These are phyloP conservation scores for Melanotaenia nigrans DNA, from an alignment of 2,797 vertebrate genomes.

Conservation along the genomic window DNA sequence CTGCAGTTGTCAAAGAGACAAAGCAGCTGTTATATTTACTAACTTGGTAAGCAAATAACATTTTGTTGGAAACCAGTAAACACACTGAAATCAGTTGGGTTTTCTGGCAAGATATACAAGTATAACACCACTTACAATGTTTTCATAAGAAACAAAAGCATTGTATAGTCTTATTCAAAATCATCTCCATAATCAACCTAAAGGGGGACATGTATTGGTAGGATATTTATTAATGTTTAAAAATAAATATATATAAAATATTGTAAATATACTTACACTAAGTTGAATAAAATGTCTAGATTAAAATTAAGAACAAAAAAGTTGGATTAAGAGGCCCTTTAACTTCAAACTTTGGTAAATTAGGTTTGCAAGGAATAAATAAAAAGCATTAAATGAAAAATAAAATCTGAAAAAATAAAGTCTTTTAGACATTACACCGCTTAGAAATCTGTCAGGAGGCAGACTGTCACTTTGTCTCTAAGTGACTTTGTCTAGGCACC, in stretches of 20 bases:
- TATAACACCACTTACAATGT: neutral
- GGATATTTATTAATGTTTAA: slow-evolving; percentile 74
- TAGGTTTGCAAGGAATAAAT: slow-evolving; percentile 33
- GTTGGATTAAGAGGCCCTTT: neutral
- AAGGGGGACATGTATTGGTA: slow-evolving; percentile 10
- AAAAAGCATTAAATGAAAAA: slow-evolving; percentile 1
- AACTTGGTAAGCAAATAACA: neutral
- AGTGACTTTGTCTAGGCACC: neutral
- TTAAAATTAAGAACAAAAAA: slow-evolving; percentile 19
- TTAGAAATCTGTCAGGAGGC: neutral
- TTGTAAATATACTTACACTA: slow-evolving; percentile 70
- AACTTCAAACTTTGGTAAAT: slow-evolving; percentile 2
- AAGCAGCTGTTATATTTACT: neutral
- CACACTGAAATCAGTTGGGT: neutral
- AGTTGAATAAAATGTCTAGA: slow-evolving; percentile 43
- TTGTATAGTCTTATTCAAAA: neutral
- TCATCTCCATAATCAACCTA: neutral
- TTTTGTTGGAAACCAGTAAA: neutral
- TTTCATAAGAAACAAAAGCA: slow-evolving; percentile 1
- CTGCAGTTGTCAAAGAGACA: neutral
- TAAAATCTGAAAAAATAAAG: neutral
- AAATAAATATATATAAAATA: slow-evolving; percentile 74
- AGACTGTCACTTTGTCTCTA: neutral
- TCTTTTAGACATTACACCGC: neutral
- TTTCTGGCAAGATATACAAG: neutral